Conservation (phyloP, 2,113 vertebrate species). For the Brachypteracias leptosomus region DNA sequence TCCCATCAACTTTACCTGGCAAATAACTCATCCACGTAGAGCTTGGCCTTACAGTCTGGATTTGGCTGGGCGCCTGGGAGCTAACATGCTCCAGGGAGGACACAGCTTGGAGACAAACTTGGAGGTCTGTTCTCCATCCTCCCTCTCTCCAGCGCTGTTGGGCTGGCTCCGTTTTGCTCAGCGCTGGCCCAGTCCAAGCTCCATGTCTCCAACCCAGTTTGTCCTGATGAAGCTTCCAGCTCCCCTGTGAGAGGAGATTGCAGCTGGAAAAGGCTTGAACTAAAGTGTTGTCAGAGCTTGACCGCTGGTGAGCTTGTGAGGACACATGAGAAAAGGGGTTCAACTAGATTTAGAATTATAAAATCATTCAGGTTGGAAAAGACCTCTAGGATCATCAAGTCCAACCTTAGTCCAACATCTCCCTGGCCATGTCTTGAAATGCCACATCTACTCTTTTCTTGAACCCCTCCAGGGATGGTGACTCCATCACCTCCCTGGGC, state of each 20-base stretch:
- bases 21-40: background rate
- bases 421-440: too few species aligned
- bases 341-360: background rate
- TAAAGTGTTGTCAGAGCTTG: background rate
- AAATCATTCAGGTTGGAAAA: too few species aligned
- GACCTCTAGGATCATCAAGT: too few species aligned
- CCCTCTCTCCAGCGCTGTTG: background rate
- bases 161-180: background rate
- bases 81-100: background rate
- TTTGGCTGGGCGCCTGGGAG: background rate
- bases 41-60: background rate
- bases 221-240: background rate
- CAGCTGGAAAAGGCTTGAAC: background rate
- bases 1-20: slow-evolving; percentile 34
- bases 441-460: too few species aligned
- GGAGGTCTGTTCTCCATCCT: slow-evolving; percentile 44
- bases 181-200: background rate
- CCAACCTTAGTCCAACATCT: too few species aligned
- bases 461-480: too few species aligned
- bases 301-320: background rate
- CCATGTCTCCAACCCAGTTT: background rate
- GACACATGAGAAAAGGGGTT: background rate
- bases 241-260: background rate
- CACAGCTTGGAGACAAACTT: slow-evolving; percentile 1
- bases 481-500: too few species aligned